A percentile compares a stretch with the other conserved stretches of the same genome.
phyloP scores from a whole-genome alignment of 2,113 vertebrate genomes.

The Parus major region DNA sequence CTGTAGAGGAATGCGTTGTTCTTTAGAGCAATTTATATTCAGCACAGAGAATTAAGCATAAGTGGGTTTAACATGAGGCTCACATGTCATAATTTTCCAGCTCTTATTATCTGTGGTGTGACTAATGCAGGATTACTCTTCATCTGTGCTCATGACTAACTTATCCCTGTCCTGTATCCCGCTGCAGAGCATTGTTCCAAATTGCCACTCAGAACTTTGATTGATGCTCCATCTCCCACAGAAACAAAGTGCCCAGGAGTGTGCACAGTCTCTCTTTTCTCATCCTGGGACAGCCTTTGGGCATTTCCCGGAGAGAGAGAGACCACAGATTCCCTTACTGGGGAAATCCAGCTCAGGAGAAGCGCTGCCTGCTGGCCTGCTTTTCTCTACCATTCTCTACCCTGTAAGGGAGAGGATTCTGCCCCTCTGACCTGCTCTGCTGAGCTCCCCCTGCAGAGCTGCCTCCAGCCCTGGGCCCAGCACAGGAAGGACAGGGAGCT shows the following conservation, averaged over 20 bases:
- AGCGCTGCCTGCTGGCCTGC: background rate
- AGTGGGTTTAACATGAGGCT: conserved; percentile 59
- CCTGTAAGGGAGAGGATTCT: background rate
- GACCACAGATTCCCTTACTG: background rate
- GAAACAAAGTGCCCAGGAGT: fast-evolving
- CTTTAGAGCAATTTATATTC: conserved; percentile 54
- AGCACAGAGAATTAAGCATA: conserved; percentile 29
- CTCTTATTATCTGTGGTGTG: conserved; percentile 55
- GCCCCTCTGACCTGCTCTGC: fast-evolving
- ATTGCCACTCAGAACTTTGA: background rate
- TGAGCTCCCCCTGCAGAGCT: fast-evolving
- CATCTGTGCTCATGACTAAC: conserved; percentile 38
- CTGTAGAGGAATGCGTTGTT: conserved; percentile 44
- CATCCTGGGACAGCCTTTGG: fast-evolving
- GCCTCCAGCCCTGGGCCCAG: background rate
- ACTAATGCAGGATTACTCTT: conserved; percentile 54
- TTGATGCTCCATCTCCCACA: background rate
- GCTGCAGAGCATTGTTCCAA: background rate
- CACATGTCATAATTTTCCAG: conserved; percentile 49
- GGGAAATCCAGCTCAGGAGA: background rate
- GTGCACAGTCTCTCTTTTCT: background rate
- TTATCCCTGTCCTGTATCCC: background rate
- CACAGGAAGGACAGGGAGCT: background rate
- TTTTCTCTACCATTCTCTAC: background rate
- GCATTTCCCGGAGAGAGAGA: background rate